These are phyloP conservation scores for Tachysurus fulvidraco DNA, from an alignment of 2,113 vertebrate species.

Conservation along the genomic window DNA sequence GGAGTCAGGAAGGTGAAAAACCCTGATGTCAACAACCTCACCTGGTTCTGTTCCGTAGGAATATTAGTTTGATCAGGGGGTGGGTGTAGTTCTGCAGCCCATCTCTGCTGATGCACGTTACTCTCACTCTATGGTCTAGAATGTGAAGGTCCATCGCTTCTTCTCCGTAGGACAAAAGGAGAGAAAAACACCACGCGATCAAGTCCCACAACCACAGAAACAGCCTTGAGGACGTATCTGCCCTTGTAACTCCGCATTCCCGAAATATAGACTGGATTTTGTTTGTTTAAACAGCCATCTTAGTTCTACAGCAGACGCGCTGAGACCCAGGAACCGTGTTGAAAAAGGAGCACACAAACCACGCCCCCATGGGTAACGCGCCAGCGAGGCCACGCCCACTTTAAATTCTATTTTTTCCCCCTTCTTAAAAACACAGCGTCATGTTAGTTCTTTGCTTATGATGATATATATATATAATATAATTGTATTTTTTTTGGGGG, in stretches of 20 bases:
- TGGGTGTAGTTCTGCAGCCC: slow-evolving; percentile 75
- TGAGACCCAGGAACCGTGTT: background rate
- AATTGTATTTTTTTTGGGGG: too few species aligned
- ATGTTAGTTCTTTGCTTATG: background rate
- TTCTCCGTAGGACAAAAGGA: background rate
- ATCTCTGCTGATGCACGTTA: slow-evolving; percentile 75
- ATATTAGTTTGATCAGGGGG: slow-evolving; percentile 77
- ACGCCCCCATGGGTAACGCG: slow-evolving; percentile 19
- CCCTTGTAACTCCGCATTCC: slow-evolving; percentile 19
- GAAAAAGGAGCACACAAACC: background rate
- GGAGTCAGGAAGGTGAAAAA: background rate
- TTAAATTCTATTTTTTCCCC: background rate
- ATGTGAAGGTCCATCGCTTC: slow-evolving; percentile 78
- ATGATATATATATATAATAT: too few species aligned
- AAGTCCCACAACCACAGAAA: background rate
- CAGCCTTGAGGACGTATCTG: background rate
- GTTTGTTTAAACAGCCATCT: background rate
- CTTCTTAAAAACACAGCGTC: slow-evolving; percentile 67
- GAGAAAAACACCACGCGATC: background rate
- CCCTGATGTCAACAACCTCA: slow-evolving; percentile 54
- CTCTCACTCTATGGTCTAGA: slow-evolving; percentile 76
- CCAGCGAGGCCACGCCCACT: slow-evolving; percentile 54
- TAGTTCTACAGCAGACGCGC: background rate
- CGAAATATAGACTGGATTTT: background rate
- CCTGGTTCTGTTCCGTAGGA: slow-evolving; percentile 77